Evolutionary conservation across 2,797 vertebrate genomes (phyloP), one percentile per base, ranked within the genome.

Genomic region (Chelidonichthys spinosus): DNA sequence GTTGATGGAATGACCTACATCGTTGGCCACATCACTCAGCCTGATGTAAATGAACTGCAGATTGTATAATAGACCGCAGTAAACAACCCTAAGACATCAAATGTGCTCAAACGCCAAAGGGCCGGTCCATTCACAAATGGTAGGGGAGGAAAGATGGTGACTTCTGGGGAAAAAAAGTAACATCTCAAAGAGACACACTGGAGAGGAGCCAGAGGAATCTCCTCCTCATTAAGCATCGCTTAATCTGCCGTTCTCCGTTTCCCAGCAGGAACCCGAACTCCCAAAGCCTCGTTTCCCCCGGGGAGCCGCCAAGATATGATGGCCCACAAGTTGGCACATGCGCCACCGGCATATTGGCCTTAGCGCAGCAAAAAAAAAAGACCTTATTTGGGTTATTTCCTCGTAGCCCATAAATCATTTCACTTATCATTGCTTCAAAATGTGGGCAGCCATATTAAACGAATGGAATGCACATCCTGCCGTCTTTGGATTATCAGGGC

Each of bases 131-230:
- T 49, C 47, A 18, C 47, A 49, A 18, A 18, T 8, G 15, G 7
- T 3, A 17, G 46, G 47, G 17, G n/a, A 49, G 47, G 17, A 49
- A 49, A 18, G 47, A n/a, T n/a, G 47, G 5, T 25, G n/a, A 18
- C 10, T 50, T 11, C 47, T 50, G 47, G 25, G 25, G 25, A 18
- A n/a, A 25, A 25, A 25, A 50, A 18, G n/a, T 50, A 25, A 49
- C 47, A n/a, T 49, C 47, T 49, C n/a, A 49, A 49, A 18, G n/a
- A 5, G n/a, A 50, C 11, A 54, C 32, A 7, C 52, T 54, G 52
- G 43, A 46, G 33, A 59, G 76, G 25, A 53, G 39, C 70, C 66
- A 60, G 53, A 69, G 25, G 78, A 78, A 65, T 65, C 62, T 72
- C 50, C 58, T 61, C 36, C 52, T 71, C 71, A 40, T 53, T 54